Evolutionary conservation across 2,797 vertebrate species (phyloP), one percentile per base, ranked within the genome.

Genomic region (Malacoctenus gilli): DNA sequence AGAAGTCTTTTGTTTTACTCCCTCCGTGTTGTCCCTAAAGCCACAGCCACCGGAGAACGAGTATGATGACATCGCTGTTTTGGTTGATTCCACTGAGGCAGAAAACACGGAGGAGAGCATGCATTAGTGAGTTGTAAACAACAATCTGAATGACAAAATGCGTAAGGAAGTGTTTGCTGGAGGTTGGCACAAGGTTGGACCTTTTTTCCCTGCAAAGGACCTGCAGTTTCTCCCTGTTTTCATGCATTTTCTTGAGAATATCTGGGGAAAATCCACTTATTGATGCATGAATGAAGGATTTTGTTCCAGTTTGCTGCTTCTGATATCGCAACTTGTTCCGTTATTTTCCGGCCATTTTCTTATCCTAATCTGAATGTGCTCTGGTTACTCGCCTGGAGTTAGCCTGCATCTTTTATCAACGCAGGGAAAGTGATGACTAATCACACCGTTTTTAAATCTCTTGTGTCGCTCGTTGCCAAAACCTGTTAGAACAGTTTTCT

Each of bases 81-180:
- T n/a, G n/a, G n/a, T n/a, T n/a, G n/a, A n/a, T n/a, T n/a, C n/a
- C n/a, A n/a, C n/a, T n/a, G n/a, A n/a, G n/a, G n/a, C n/a, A n/a
- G n/a, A n/a, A n/a, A n/a, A n/a, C n/a, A n/a, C n/a, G n/a, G n/a
- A n/a, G n/a, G n/a, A n/a, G n/a, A n/a, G n/a, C n/a, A n/a, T n/a
- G n/a, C n/a, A n/a, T n/a, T n/a, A n/a, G n/a, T n/a, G n/a, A n/a
- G n/a, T n/a, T n/a, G n/a, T n/a, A n/a, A n/a, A n/a, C n/a, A n/a
- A n/a, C n/a, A n/a, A n/a, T n/a, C n/a, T n/a, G n/a, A n/a, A n/a
- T n/a, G n/a, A n/a, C n/a, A n/a, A n/a, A n/a, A n/a, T 28, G 25
- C 9, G 25, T 28, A 28, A 28, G 9, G 25, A 28, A 28, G 2
- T 48, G 38, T 69, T 75, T 65, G 47, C 40, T 57, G 19, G 48